These are phyloP conservation scores for Salticus scenicus DNA, from an alignment of 2,888 invertebrate genomes.

Conservation along the genomic window DNA sequence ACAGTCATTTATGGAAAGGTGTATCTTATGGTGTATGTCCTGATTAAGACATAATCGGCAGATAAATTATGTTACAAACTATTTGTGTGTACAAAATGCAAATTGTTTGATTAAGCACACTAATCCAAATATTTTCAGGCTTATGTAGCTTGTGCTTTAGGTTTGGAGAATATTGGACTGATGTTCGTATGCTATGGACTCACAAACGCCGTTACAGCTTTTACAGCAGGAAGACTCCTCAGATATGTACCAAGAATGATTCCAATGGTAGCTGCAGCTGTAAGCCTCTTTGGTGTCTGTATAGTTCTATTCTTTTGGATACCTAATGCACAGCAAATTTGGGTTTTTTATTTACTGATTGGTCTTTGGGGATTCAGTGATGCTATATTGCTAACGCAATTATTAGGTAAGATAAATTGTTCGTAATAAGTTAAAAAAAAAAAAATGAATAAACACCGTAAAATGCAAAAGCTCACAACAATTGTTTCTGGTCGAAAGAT, in stretches of 20 bases:
- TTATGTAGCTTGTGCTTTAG: slow-evolving; percentile 90
- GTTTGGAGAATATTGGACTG: slow-evolving; percentile 92
- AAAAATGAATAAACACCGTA: no score
- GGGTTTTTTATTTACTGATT: slow-evolving; percentile 90
- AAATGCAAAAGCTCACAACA: no score
- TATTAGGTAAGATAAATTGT: slow-evolving; percentile 83
- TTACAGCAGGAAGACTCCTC: slow-evolving; percentile 80
- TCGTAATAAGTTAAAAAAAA: no score
- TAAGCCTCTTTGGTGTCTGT: slow-evolving; percentile 86
- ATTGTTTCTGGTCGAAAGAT: no score
- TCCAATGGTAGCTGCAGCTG: slow-evolving; percentile 85
- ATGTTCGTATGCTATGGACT: slow-evolving; percentile 98
- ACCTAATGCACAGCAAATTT: slow-evolving; percentile 86
- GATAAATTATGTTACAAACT: no score
- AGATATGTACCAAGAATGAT: no score
- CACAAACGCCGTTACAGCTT: slow-evolving; percentile 92
- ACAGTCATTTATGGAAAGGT: no score
- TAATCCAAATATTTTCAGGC: no score
- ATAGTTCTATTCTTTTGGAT: slow-evolving; percentile 89
- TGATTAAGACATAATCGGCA: no score
- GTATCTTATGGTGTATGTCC: no score
- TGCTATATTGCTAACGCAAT: slow-evolving; percentile 98
- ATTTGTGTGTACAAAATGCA: neutral
- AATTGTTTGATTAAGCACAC: neutral
- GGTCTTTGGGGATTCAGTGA: slow-evolving; percentile 96